Evolutionary conservation across 2,113 vertebrate genomes (phyloP).

Genomic region (Macquaria ambigua): DNA sequence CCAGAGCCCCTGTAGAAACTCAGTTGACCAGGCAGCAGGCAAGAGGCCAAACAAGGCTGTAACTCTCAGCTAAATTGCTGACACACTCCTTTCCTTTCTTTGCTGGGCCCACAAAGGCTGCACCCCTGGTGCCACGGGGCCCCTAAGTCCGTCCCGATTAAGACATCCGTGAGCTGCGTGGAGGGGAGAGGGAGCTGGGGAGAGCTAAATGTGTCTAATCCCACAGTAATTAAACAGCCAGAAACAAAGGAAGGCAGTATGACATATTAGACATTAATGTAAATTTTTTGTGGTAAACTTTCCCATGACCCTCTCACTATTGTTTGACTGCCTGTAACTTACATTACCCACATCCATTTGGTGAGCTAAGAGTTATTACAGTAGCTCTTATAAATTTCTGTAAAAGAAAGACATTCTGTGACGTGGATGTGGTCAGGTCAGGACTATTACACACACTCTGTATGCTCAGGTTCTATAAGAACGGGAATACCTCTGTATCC

Average conservation of each 20-base stretch:
- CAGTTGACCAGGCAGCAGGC: constrained; percentile 55
- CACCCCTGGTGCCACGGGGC: constrained; percentile 42
- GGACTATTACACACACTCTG: neutral
- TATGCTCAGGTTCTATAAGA: neutral
- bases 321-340: constrained; percentile 28
- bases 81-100: constrained; percentile 79
- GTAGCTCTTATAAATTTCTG: neutral
- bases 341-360: constrained; percentile 23
- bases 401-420: constrained; percentile 2
- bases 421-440: neutral
- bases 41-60: constrained; percentile 58
- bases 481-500: constrained; percentile 11
- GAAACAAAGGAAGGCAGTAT: constrained; percentile 47
- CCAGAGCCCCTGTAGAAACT: constrained; percentile 38
- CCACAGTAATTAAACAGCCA: constrained; percentile 63
- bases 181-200: constrained; percentile 14
- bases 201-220: constrained; percentile 64
- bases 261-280: constrained; percentile 61
- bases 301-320: constrained; percentile 65
- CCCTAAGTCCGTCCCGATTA: constrained; percentile 60
- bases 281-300: constrained; percentile 66
- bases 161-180: constrained; percentile 35
- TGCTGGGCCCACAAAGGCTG: constrained; percentile 60
- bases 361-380: constrained; percentile 5
- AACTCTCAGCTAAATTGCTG: constrained; percentile 65